Base-by-base conservation (phyloP, 2,797 vertebrate species). In the Ctenopoma kingsleyae region DNA sequence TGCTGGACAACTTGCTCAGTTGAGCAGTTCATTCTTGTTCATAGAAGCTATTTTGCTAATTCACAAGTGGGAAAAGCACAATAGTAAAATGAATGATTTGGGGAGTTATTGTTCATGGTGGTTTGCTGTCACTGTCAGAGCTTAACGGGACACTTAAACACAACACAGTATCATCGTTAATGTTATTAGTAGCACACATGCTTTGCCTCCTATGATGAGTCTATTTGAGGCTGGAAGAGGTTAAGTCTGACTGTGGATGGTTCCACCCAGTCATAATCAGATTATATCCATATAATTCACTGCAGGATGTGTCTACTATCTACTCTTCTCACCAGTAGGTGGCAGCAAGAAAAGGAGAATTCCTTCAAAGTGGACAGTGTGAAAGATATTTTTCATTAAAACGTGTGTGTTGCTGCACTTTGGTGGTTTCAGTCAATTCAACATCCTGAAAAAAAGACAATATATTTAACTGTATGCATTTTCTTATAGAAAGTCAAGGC, bases 281-380 rank as follows among this genome's bases (percentile, higher is more conserved):
- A 58, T 74, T 56, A 56, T 8, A n/a, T 23, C 51, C 8, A 6
- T 58, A 23, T 43, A 50, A 53, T 65, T 67, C 17, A 36, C 48
- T 44, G 38, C 50, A 67, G 62, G 27, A 16, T 64, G 23, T 38
- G 16, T 10, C 19, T 5, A 38, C 8, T 53, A 5, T 20, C 3
- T 0, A 6, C 0, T 36, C 38, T 19, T 57, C 16, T 36, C 9
- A 17, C 71, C 92, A 84, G 58, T 59, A 92, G 91, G 67, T 87
- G 91, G 89, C 91, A 84, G 87, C 61, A 81, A 53, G 30, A 55
- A 85, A 60, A 82, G 56, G 57, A 3, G 49, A 77, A 82, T n/a
- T 3, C 22, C 25, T 13, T 12, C 6, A 6, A 6, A 30, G 27
- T 30, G 25, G 25, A 27, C 25, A 27, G 6, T 27, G 25, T 27